Percentiles rank a stretch among this genome's conserved stretches.
Evolutionary conservation across 1,140 invertebrate genomes (phyloP).

Genomic region (Eciton burchellii): DNA sequence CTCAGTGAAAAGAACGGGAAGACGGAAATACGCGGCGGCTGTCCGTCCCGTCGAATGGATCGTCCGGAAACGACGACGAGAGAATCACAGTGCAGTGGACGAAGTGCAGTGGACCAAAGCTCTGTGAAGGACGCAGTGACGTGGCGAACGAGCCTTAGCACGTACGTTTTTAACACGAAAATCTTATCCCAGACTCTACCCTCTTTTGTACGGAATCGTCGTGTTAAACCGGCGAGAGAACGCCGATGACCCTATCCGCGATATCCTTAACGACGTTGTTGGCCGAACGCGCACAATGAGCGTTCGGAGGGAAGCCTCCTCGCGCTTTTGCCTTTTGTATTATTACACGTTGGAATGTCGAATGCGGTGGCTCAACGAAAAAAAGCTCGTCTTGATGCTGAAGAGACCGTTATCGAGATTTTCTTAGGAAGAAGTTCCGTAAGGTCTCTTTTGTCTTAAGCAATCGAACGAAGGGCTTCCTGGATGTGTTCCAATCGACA

Average conservation of each 20-base stretch:
- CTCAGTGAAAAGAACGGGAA: not conserved
- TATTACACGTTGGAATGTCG: constrained; percentile 15
- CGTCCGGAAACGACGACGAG: constrained; percentile 16
- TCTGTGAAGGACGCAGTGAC: constrained; percentile 43
- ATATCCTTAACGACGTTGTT: not conserved
- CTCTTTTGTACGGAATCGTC: constrained; percentile 42
- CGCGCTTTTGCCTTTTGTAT: constrained; percentile 41
- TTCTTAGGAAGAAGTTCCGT: constrained; percentile 13
- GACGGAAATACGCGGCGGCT: constrained; percentile 9
- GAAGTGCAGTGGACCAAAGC: constrained; percentile 57
- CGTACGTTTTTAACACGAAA: constrained; percentile 68
- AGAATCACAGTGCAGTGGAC: constrained; percentile 41
- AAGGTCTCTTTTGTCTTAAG: constrained; percentile 34
- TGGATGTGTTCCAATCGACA: constrained; percentile 9
- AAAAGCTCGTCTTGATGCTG: not conserved
- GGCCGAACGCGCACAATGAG: not conserved
- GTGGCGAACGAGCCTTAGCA: constrained; percentile 57
- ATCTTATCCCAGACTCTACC: constrained; percentile 27
- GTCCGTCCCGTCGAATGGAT: constrained; percentile 24
- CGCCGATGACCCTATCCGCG: not conserved
- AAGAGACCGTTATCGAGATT: constrained; percentile 10
- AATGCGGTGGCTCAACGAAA: constrained; percentile 45
- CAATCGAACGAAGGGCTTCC: constrained; percentile 28
- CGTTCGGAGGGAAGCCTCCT: not conserved
- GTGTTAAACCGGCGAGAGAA: constrained; percentile 31